Conservation (phyloP, 2,888 invertebrate genomes). For the Perithous albicinctus region DNA sequence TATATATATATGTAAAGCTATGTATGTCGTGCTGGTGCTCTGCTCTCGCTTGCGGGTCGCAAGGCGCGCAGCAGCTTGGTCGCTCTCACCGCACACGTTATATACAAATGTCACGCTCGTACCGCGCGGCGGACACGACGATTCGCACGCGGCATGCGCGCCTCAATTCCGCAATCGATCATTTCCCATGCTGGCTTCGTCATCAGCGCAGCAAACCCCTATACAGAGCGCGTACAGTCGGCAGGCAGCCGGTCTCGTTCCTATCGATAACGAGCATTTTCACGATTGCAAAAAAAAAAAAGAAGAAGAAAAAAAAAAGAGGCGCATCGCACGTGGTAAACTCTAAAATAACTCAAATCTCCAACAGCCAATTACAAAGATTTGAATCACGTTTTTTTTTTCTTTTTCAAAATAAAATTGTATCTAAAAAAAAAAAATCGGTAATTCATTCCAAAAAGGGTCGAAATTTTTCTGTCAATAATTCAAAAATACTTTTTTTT, state of each 20-base stretch:
- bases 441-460: too few relatives aligned
- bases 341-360: constrained; percentile 16
- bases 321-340: constrained; percentile 13
- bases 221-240: constrained; percentile 1
- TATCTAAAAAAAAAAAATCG: too few relatives aligned
- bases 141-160: constrained; percentile 61
- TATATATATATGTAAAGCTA: not conserved
- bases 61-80: not conserved
- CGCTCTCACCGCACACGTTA: constrained; percentile 64
- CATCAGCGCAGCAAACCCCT: constrained; percentile 7
- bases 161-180: constrained; percentile 73
- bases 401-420: too few relatives aligned
- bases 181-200: constrained; percentile 55
- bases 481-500: too few relatives aligned
- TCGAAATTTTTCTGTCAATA: too few relatives aligned
- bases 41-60: constrained; percentile 66
- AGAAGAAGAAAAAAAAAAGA: constrained; percentile 18
- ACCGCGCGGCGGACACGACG: constrained; percentile 57
- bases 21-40: constrained; percentile 57
- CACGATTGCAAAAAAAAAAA: constrained; percentile 6
- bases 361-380: constrained; percentile 9
- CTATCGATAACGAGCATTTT: constrained; percentile 59
- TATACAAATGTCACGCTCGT: constrained; percentile 74
- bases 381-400: not conserved
- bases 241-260: constrained; percentile 24